Conservation (phyloP, 2,888 invertebrate species). For the Parnassius mnemosyne region DNA sequence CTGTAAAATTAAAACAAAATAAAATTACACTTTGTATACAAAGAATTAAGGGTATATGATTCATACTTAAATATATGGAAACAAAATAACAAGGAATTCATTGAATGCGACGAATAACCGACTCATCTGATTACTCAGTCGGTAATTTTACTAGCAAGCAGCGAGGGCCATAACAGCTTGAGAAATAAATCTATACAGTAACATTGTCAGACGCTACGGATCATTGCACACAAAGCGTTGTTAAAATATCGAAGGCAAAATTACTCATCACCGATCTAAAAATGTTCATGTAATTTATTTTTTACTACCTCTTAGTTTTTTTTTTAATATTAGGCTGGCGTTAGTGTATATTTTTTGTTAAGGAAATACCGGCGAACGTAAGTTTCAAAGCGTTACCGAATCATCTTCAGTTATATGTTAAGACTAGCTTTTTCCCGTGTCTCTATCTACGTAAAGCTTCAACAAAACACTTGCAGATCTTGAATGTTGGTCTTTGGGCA, state of each 20-base stretch:
- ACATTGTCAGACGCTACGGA: slow-evolving; percentile 64
- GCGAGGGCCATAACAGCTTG: slow-evolving; percentile 45
- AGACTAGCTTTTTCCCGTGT: too few relatives aligned
- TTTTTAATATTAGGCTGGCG: too few relatives aligned
- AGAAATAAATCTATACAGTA: slow-evolving; percentile 66
- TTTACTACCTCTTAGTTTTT: too few relatives aligned
- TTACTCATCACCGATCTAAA: slow-evolving; percentile 44
- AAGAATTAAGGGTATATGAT: slow-evolving; percentile 44
- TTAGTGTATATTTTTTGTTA: too few relatives aligned
- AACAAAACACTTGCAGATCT: too few relatives aligned
- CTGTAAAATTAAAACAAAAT: too few relatives aligned
- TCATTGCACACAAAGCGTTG: slow-evolving; percentile 63
- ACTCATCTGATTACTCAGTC: slow-evolving; percentile 72
- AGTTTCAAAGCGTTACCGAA: too few relatives aligned
- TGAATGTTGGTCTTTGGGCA: too few relatives aligned
- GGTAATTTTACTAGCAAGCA: slow-evolving; percentile 63
- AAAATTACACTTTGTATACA: slow-evolving; percentile 1
- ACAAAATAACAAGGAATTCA: slow-evolving; percentile 55
- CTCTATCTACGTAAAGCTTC: too few relatives aligned
- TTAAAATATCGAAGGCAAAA: slow-evolving; percentile 59
- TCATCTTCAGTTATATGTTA: too few relatives aligned
- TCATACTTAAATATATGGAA: slow-evolving; percentile 35
- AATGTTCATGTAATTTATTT: too few relatives aligned
- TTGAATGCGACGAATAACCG: slow-evolving; percentile 58
- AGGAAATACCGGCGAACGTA: too few relatives aligned